phyloP scores from a whole-genome alignment of 2,113 vertebrate species.

The Anolis carolinensis region DNA sequence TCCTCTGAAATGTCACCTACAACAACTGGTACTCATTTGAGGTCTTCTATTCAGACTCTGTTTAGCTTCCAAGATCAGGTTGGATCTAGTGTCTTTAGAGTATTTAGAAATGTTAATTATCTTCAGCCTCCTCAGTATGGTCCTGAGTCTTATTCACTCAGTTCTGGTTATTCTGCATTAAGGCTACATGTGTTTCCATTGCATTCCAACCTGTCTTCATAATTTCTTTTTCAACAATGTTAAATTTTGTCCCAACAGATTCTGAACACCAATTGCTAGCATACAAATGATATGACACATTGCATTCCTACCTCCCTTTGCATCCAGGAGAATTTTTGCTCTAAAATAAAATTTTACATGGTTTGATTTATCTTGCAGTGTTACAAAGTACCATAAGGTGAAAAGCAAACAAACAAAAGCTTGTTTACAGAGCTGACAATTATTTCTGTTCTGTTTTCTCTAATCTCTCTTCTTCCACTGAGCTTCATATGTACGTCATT shows the following conservation, averaged over 20 bases:
- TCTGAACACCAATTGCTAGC: background rate
- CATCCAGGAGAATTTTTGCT: background rate
- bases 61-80: too few relatives aligned
- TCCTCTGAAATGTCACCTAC: too few relatives aligned
- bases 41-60: too few relatives aligned
- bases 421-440: background rate
- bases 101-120: background rate
- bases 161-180: background rate
- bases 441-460: slow-evolving; percentile 30
- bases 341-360: background rate
- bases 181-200: background rate
- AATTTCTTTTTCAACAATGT: background rate
- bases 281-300: background rate
- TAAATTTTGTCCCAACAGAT: background rate
- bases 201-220: background rate
- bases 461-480: background rate
- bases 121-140: background rate
- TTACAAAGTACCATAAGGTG: background rate
- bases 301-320: background rate
- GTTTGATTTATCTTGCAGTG: background rate
- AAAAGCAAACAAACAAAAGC: background rate
- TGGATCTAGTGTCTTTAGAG: too few relatives aligned
- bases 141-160: background rate
- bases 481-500: slow-evolving; percentile 4
- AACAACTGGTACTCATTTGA: too few relatives aligned